Conservation (phyloP, 1,140 invertebrate species). For the Gryon sp. region DNA sequence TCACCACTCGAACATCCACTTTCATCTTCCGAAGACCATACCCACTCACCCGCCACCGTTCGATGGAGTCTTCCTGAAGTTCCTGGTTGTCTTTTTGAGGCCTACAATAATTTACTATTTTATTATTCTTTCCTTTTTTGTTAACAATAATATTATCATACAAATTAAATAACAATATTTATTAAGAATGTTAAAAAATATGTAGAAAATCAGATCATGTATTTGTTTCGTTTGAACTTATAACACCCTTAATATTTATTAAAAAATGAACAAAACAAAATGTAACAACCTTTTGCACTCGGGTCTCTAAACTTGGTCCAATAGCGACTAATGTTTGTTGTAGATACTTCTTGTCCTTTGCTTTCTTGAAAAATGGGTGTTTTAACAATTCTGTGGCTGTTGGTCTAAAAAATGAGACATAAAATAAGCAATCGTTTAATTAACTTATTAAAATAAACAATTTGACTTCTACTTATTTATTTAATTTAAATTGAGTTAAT, state of each 20-base stretch:
- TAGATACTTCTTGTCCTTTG: constrained; percentile 97
- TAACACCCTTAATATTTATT: neutral
- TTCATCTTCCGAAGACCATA: constrained; percentile 96
- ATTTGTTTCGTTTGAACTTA: no score
- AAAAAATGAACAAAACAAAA: constrained; percentile 8
- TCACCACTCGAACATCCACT: constrained; percentile 80
- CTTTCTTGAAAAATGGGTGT: constrained; percentile 99
- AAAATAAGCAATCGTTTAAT: constrained; percentile 2
- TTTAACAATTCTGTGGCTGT: constrained; percentile 98
- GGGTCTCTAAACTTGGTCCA: constrained; percentile 91
- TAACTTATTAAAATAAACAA: constrained; percentile 6
- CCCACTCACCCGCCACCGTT: constrained; percentile 98
- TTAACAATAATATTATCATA: neutral
- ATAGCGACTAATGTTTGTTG: constrained; percentile 93
- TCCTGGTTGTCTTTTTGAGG: constrained; percentile 91
- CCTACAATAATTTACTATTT: constrained; percentile 74
- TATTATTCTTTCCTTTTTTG: no score
- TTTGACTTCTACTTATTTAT: no score
- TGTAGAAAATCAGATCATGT: no score
- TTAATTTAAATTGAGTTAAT: no score
- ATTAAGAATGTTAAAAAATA: no score
- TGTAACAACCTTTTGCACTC: constrained; percentile 90
- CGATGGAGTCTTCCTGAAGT: constrained; percentile 94
- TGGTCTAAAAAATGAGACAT: constrained; percentile 81
- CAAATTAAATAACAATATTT: no score